phyloP scores from a whole-genome alignment of 53 echinoderm and acorn worm species.

The Echinometra lucunter region DNA sequence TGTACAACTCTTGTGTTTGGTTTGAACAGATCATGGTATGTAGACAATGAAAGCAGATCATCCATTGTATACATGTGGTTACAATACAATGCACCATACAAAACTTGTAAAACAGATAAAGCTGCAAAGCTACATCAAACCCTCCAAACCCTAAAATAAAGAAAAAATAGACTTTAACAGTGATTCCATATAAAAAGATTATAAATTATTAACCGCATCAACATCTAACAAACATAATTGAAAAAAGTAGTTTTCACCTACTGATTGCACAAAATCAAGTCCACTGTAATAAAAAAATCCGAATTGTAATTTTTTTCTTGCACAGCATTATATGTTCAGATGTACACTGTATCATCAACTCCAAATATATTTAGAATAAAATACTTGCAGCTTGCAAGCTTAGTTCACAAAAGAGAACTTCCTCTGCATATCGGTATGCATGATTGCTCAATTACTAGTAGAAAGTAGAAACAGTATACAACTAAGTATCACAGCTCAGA shows the following conservation, averaged over 20 bases:
- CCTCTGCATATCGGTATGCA: background rate
- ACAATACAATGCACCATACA: background rate
- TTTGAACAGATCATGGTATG: background rate
- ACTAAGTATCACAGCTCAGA: too few relatives aligned
- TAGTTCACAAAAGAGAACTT: background rate
- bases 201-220: background rate
- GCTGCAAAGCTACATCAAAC: background rate
- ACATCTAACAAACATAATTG: background rate
- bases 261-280: conserved; percentile 13
- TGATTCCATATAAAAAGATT: background rate
- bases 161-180: background rate
- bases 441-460: too few relatives aligned
- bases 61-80: background rate
- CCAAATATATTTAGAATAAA: background rate
- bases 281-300: background rate
- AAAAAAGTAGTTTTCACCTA: background rate
- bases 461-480: too few relatives aligned
- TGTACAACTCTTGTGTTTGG: background rate
- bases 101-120: background rate
- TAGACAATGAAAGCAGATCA: background rate
- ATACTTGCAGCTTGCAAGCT: background rate
- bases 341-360: background rate
- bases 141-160: background rate
- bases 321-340: background rate
- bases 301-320: background rate